Percentiles rank a stretch among this genome's conserved stretches.
These are phyloP conservation scores for Diabrotica undecimpunctata DNA, from an alignment of 1,140 invertebrate species.

Conservation along the genomic window DNA sequence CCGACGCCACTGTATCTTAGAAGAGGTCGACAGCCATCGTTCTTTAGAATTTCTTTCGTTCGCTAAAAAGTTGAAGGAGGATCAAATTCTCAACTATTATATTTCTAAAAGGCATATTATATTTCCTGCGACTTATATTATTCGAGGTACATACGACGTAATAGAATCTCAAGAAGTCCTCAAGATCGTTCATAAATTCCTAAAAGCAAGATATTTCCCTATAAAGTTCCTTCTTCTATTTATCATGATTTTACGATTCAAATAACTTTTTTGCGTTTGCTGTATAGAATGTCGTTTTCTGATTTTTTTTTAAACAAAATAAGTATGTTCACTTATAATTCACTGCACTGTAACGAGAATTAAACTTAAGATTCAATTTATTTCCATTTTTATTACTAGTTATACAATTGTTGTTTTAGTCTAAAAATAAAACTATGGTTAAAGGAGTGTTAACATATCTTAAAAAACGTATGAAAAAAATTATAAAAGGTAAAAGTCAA, in stretches of 20 bases:
- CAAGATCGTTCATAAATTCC: neutral
- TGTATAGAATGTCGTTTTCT: too few species aligned
- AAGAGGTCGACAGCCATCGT: neutral
- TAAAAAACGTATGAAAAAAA: too few species aligned
- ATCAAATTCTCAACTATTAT: conserved; percentile 1
- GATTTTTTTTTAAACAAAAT: too few species aligned
- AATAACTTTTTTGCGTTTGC: neutral
- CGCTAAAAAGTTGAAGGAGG: neutral
- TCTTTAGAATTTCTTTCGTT: neutral
- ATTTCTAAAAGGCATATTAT: conserved; percentile 3
- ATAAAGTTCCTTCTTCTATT: neutral
- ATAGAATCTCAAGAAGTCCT: conserved; percentile 1
- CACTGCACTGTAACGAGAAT: too few species aligned
- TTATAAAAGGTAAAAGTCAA: too few species aligned
- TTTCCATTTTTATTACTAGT: too few species aligned
- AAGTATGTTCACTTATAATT: too few species aligned
- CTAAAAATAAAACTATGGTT: too few species aligned
- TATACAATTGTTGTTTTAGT: too few species aligned
- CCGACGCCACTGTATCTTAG: neutral
- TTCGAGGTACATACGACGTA: neutral
- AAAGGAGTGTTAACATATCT: too few species aligned
- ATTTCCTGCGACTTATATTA: conserved; percentile 1
- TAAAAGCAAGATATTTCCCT: neutral
- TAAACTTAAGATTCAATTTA: too few species aligned
- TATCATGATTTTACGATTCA: neutral